Evolutionary conservation across 2,888 invertebrate species (phyloP).

Genomic region (Oscheius sp.): DNA sequence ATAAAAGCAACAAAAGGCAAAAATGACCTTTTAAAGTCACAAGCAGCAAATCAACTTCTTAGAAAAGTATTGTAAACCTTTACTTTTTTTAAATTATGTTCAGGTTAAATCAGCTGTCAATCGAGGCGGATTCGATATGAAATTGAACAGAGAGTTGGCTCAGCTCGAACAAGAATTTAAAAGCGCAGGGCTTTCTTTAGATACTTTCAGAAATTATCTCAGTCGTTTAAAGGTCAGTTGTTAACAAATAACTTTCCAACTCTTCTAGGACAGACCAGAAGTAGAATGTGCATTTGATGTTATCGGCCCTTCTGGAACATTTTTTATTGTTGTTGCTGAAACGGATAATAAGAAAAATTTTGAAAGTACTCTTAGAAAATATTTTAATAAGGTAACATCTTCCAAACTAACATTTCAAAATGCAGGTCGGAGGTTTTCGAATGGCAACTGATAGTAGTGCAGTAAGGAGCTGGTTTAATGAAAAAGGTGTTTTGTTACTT

Average conservation of each 20-base stretch:
- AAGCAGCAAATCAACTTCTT: constrained; percentile 53
- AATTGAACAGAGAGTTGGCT: constrained; percentile 60
- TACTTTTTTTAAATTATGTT: constrained; percentile 16
- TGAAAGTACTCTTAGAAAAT: constrained; percentile 49
- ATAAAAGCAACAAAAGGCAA: constrained; percentile 66
- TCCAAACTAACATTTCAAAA: not conserved
- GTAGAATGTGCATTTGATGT: constrained; percentile 57
- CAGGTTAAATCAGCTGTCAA: constrained; percentile 48
- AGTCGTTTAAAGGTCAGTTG: constrained; percentile 53
- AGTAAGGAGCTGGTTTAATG: constrained; percentile 61
- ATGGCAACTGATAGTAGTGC: constrained; percentile 51
- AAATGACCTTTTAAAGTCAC: constrained; percentile 59
- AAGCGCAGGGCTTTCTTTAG: constrained; percentile 56
- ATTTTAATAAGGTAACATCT: constrained; percentile 58
- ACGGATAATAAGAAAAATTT: constrained; percentile 54
- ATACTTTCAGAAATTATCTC: constrained; percentile 61
- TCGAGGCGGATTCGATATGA: constrained; percentile 62
- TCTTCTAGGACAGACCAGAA: constrained; percentile 61
- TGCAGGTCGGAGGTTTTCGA: constrained; percentile 59
- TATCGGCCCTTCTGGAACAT: constrained; percentile 62
- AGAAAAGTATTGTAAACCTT: constrained; percentile 42
- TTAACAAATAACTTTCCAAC: not conserved
- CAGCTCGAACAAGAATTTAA: constrained; percentile 60
- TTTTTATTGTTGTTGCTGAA: constrained; percentile 63
- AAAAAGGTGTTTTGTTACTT: constrained; percentile 51